Conservation (phyloP, 1,140 invertebrate genomes). For the Drosophila ananassae region DNA sequence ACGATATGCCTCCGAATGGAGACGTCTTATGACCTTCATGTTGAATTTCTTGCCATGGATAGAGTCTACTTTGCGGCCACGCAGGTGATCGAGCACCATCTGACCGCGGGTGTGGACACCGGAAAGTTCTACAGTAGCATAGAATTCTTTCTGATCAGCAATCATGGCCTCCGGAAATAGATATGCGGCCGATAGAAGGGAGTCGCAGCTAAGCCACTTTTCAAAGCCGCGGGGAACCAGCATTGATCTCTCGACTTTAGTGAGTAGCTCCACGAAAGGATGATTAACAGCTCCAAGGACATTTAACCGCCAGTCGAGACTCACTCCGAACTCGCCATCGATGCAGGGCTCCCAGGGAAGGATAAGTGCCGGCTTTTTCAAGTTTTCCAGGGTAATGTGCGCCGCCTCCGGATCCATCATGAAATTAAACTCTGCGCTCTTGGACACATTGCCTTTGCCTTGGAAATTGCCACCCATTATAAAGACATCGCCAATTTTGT, state of each 20-base stretch:
- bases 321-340: constrained; percentile 70
- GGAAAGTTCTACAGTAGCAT: constrained; percentile 74
- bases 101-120: constrained; percentile 64
- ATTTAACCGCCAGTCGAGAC: constrained; percentile 84
- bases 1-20: constrained; percentile 38
- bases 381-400: constrained; percentile 87
- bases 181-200: constrained; percentile 85
- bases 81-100: constrained; percentile 66
- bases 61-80: constrained; percentile 29
- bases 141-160: constrained; percentile 61
- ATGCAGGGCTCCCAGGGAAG: constrained; percentile 88
- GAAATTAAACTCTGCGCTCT: constrained; percentile 92
- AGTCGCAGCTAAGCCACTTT: constrained; percentile 85
- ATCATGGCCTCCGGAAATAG: constrained; percentile 83
- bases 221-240: constrained; percentile 59
- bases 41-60: constrained; percentile 40
- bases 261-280: constrained; percentile 85
- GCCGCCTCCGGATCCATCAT: constrained; percentile 91
- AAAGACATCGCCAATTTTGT: constrained; percentile 87
- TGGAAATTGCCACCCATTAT: constrained; percentile 91
- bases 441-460: constrained; percentile 87
- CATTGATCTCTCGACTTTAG: constrained; percentile 84
- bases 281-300: constrained; percentile 61
- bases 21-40: constrained; percentile 32
- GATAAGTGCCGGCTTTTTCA: constrained; percentile 85